Base-by-base conservation (phyloP, 2,888 invertebrate genomes). In the Rhagonycha fulva region DNA sequence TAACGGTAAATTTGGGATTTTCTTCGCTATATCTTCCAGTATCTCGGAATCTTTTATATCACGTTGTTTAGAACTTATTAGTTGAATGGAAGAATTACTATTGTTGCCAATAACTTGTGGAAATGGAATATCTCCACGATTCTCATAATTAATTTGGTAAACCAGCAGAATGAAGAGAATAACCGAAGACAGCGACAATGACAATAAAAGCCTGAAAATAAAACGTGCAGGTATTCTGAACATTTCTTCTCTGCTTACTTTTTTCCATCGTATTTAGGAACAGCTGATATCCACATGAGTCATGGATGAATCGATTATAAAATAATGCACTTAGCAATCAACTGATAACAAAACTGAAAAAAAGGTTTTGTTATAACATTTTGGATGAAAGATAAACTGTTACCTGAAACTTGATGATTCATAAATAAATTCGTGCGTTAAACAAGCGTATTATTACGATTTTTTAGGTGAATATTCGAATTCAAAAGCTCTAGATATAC, bases 1-100 rank as follows among this genome's bases (percentile, higher is more conserved):
- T 61, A 95, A 91, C 7, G 96, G 95, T 60, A 96, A 89, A 80
- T 72, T 76, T 14, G 72, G 62, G 0, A 63, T 63, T n/a, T 14
- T n/a, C 3, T 66, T 26, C 1, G 23, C 14, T 9, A 66, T 47
- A 0, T 2, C n/a, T 47, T n/a, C 9, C 2, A 47, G n/a, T 12
- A 32, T 4, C 12, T 32, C 12, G 1, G 32, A n/a, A n/a, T 1
- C 2, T 5, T 32, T 32, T 4, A 32, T 5, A 0, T n/a, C 32
- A 5, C 4, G 12, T 32, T 32, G 12, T 12, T 32, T 2, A 4
- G 5, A 32, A 32, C 5, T 32, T 5, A 7, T 2, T 7, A 32
- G 32, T 5, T 9, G 32, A n/a, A 32, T 32, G 5, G 12, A 12
- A 32, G 12, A 32, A 3, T 5, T 32, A 5, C 5, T 5, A 5